Evolutionary conservation across 1,140 invertebrate species (phyloP).

Genomic region (Drosophila grimshawi): DNA sequence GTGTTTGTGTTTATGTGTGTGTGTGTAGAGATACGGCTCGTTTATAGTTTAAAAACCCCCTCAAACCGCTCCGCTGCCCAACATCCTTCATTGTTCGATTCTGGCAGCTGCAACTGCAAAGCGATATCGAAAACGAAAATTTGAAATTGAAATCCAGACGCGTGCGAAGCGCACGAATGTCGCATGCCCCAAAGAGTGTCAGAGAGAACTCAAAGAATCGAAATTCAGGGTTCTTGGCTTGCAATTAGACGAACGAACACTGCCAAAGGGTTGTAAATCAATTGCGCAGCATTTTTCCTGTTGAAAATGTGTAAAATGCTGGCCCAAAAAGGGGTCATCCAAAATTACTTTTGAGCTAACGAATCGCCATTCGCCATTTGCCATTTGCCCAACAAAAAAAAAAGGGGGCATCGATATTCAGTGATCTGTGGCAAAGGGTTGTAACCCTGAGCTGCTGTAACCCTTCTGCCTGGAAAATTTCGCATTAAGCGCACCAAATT

Average conservation of each 20-base stretch:
- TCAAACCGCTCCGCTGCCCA: neutral
- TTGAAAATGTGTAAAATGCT: constrained; percentile 72
- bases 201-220: neutral
- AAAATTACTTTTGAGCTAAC: constrained; percentile 62
- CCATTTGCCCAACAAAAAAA: constrained; percentile 3
- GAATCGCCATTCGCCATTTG: too few relatives aligned
- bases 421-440: constrained; percentile 50
- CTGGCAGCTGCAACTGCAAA: constrained; percentile 54
- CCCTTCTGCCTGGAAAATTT: constrained; percentile 69
- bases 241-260: constrained; percentile 32
- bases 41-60: constrained; percentile 57
- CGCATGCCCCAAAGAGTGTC: constrained; percentile 47
- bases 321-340: constrained; percentile 62
- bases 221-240: constrained; percentile 7
- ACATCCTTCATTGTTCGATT: neutral
- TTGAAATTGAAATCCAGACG: constrained; percentile 70
- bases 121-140: constrained; percentile 21
- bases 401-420: constrained; percentile 15
- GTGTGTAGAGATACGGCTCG: constrained; percentile 30
- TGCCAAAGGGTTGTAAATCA: constrained; percentile 58
- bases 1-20: neutral
- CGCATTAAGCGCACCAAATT: constrained; percentile 74
- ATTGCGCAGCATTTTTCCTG: constrained; percentile 46
- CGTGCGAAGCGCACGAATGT: constrained; percentile 66
- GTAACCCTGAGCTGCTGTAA: constrained; percentile 59